These are phyloP conservation scores for Cydia fagiglandana DNA, from an alignment of 1,140 invertebrate species.

Conservation along the genomic window DNA sequence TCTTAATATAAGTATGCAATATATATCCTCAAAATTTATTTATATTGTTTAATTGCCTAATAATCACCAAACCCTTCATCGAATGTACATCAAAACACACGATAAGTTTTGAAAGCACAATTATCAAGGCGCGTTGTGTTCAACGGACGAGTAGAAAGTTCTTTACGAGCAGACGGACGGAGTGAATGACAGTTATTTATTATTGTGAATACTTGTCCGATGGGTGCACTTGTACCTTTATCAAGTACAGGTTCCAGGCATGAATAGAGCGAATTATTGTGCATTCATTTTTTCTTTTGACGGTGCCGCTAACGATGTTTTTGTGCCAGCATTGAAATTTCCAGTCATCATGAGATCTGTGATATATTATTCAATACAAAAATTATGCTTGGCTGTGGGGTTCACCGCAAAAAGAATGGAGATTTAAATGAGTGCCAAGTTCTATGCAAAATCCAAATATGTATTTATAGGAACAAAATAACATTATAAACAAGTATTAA, in stretches of 20 bases:
- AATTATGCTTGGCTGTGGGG: too few relatives aligned
- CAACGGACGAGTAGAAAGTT: conserved; percentile 54
- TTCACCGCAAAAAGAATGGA: too few relatives aligned
- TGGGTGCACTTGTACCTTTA: conserved; percentile 34
- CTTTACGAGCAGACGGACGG: conserved; percentile 46
- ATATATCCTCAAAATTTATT: background rate
- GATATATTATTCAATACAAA: too few relatives aligned
- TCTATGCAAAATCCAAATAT: too few relatives aligned
- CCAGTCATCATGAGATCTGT: background rate
- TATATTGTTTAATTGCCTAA: background rate
- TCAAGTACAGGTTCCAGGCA: conserved; percentile 29
- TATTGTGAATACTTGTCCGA: conserved; percentile 45
- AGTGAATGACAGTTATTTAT: conserved; percentile 59
- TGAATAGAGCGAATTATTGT: conserved; percentile 30
- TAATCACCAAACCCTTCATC: background rate
- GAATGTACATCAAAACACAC: conserved; percentile 19
- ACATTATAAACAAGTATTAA: too few relatives aligned
- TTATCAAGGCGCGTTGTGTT: conserved; percentile 39
- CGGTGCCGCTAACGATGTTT: conserved; percentile 20
- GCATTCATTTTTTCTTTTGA: conserved; percentile 28
- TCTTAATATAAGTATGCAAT: background rate
- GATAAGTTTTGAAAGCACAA: conserved; percentile 45
- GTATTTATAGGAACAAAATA: too few relatives aligned
- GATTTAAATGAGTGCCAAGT: too few relatives aligned
- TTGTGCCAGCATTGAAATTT: background rate